Percentiles rank a stretch among this genome's conserved stretches.
Evolutionary conservation across 2,113 vertebrate genomes (phyloP).

Genomic region (Pavo muticus): DNA sequence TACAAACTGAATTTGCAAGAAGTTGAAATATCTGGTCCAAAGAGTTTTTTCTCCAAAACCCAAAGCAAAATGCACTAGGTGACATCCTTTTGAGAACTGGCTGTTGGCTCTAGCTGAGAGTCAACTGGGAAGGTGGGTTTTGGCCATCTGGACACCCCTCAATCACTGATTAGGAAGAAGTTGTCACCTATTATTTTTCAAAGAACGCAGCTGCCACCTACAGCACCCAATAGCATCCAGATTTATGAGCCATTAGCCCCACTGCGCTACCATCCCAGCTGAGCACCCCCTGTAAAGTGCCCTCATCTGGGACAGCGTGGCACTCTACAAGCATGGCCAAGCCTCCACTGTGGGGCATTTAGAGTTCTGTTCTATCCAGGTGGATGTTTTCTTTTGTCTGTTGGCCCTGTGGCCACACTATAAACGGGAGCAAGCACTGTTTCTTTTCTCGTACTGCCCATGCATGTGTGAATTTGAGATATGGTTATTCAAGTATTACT

Average conservation of each 20-base stretch:
- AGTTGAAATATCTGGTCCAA: neutral
- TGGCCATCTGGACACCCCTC: neutral
- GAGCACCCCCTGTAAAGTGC: too few relatives aligned
- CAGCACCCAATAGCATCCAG: neutral
- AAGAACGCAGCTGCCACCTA: neutral
- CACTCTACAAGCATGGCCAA: neutral
- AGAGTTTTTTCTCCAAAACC: neutral
- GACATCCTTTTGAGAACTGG: neutral
- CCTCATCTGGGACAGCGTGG: neutral
- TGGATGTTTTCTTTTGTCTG: neutral
- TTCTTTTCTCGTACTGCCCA: neutral
- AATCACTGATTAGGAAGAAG: neutral
- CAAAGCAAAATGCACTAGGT: neutral
- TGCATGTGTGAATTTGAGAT: neutral
- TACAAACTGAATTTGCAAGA: neutral
- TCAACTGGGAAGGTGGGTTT: neutral
- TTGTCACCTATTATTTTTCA: neutral
- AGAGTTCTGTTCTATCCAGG: neutral
- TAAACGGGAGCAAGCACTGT: neutral
- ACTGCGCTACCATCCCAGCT: neutral
- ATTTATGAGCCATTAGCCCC: neutral
- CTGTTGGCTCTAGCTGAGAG: neutral
- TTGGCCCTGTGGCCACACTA: accelerated
- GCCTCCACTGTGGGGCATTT: neutral
- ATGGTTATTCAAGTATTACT: neutral